Percentiles rank a stretch among this genome's conserved stretches.
Evolutionary conservation across 2,888 invertebrate genomes (phyloP).

Genomic region (Lamproptera curius): DNA sequence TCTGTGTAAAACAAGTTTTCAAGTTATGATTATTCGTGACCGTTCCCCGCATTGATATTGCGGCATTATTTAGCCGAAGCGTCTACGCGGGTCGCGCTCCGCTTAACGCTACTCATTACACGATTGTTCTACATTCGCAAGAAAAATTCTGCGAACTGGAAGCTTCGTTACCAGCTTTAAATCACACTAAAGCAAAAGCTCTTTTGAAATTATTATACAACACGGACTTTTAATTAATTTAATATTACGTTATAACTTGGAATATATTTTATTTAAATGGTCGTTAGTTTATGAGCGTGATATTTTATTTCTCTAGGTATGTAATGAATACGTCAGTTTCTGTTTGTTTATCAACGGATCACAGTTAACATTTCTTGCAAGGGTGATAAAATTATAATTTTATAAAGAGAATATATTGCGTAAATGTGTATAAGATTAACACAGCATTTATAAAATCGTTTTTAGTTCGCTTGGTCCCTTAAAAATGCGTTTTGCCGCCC

Average conservation of each 20-base stretch:
- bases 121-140: not conserved
- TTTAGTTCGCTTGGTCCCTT: too few relatives aligned
- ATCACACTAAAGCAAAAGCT: not conserved
- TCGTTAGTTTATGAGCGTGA: too few relatives aligned
- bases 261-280: not conserved
- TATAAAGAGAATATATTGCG: too few relatives aligned
- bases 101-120: not conserved
- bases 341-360: too few relatives aligned
- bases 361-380: too few relatives aligned
- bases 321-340: too few relatives aligned
- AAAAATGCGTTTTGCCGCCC: too few relatives aligned
- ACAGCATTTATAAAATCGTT: too few relatives aligned
- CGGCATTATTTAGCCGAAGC: not conserved
- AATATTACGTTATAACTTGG: not conserved
- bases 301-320: too few relatives aligned
- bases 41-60: not conserved
- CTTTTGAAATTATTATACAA: not conserved
- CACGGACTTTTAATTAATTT: not conserved
- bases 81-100: not conserved
- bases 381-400: too few relatives aligned
- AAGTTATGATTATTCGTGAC: not conserved
- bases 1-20: not conserved
- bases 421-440: too few relatives aligned
- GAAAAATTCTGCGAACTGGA: not conserved
- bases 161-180: not conserved